phyloP scores from a whole-genome alignment of 1,140 invertebrate genomes.

The roundworm (Caenorhabditis elegans) region DNA sequence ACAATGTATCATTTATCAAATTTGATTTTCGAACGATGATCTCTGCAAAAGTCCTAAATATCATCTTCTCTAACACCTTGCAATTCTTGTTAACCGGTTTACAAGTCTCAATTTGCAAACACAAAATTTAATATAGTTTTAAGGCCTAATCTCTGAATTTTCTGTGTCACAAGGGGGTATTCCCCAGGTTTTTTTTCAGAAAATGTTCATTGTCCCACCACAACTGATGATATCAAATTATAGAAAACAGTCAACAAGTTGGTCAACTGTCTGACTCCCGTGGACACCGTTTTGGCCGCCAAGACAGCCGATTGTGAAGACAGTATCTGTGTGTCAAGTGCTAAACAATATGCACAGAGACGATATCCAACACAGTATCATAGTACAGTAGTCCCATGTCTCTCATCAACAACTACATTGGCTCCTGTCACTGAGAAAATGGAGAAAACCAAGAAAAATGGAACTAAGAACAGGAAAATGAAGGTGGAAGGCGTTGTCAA shows the following conservation, averaged over 20 bases:
- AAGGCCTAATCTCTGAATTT: too few relatives aligned
- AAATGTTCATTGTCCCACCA: too few relatives aligned
- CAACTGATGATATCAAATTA: neutral
- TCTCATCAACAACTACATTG: neutral
- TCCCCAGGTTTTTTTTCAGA: neutral
- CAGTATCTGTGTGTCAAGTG: neutral
- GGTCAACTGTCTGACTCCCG: neutral
- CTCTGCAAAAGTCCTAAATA: too few relatives aligned
- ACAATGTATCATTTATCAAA: too few relatives aligned
- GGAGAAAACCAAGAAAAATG: neutral
- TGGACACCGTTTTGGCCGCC: neutral
- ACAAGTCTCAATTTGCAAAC: too few relatives aligned
- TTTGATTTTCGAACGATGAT: too few relatives aligned
- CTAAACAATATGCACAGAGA: neutral
- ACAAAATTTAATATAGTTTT: too few relatives aligned
- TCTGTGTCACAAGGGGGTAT: neutral
- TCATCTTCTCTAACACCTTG: too few relatives aligned
- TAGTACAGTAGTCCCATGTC: neutral
- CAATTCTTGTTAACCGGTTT: too few relatives aligned
- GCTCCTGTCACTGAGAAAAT: neutral
- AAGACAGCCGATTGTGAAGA: neutral
- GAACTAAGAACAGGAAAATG: neutral
- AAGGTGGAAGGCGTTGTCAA: neutral
- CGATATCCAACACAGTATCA: constrained; percentile 3
- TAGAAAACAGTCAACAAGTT: constrained; percentile 5